Conservation (phyloP, 53 echinoderm and acorn worm genomes). For the Arbacia lixula region DNA sequence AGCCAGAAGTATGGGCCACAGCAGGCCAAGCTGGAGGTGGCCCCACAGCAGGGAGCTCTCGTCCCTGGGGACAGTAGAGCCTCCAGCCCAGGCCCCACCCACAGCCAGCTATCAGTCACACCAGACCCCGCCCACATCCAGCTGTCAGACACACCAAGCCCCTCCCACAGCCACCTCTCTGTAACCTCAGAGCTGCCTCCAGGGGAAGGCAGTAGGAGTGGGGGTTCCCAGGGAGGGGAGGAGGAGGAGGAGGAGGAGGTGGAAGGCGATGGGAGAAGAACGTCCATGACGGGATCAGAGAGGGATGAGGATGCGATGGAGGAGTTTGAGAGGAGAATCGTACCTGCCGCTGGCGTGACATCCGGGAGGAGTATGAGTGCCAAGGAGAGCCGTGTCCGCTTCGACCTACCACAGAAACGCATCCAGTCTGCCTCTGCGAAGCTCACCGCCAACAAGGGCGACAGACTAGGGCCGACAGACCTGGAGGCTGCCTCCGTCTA, state of each 20-base stretch:
- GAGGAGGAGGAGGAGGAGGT: not conserved
- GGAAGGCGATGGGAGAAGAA: not conserved
- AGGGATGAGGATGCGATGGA: not conserved
- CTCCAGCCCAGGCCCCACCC: not conserved
- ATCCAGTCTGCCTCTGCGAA: slow-evolving; percentile 47
- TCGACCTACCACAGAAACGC: not conserved
- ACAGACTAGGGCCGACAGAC: not conserved
- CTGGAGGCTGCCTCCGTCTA: not conserved
- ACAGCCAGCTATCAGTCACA: not conserved
- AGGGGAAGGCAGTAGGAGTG: slow-evolving; percentile 8
- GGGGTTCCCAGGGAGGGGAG: not conserved
- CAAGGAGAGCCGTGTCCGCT: slow-evolving; percentile 35
- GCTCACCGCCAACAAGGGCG: not conserved
- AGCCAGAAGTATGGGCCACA: slow-evolving; percentile 78
- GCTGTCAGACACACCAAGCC: not conserved
- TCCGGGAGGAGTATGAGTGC: slow-evolving; percentile 60
- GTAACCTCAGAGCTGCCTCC: not conserved
- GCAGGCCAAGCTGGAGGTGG: slow-evolving; percentile 22
- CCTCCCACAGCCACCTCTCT: not conserved
- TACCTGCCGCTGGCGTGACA: not conserved
- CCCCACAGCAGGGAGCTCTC: not conserved
- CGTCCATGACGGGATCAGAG: no score
- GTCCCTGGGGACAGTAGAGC: not conserved
- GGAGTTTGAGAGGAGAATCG: not conserved
- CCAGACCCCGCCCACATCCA: not conserved